Evolutionary conservation across 1,140 invertebrate genomes (phyloP).

Genomic region (Procambarus clarkii): DNA sequence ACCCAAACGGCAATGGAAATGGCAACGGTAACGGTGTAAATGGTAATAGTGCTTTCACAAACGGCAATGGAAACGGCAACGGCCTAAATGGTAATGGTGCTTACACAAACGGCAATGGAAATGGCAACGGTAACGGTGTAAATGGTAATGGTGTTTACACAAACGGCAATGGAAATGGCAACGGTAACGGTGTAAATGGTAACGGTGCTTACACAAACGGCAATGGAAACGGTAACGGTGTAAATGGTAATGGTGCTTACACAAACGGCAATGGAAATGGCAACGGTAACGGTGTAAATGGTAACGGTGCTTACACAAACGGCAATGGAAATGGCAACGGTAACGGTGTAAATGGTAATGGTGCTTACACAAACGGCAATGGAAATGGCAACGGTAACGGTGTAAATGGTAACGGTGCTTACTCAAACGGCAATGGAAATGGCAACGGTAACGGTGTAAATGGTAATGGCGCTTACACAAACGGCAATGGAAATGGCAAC

Average conservation of each 20-base stretch:
- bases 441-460: conserved; percentile 5
- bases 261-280: not conserved
- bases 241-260: not conserved
- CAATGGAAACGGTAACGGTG: too few species aligned
- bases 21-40: not conserved
- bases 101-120: too few species aligned
- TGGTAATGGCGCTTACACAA: not conserved
- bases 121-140: too few species aligned
- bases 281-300: not conserved
- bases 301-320: conserved; percentile 15
- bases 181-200: too few species aligned
- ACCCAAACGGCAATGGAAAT: too few species aligned
- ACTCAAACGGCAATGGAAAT: too few species aligned
- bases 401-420: not conserved
- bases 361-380: not conserved
- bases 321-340: not conserved
- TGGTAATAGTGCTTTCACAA: too few species aligned
- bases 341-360: not conserved
- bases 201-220: too few species aligned
- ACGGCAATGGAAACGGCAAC: too few species aligned
- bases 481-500: conserved; percentile 7
- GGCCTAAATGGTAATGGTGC: too few species aligned
- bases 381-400: not conserved
- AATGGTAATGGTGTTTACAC: too few species aligned
- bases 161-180: too few species aligned